These are phyloP conservation scores for Torymus texanus DNA, from an alignment of 2,888 invertebrate genomes.

Conservation along the genomic window DNA sequence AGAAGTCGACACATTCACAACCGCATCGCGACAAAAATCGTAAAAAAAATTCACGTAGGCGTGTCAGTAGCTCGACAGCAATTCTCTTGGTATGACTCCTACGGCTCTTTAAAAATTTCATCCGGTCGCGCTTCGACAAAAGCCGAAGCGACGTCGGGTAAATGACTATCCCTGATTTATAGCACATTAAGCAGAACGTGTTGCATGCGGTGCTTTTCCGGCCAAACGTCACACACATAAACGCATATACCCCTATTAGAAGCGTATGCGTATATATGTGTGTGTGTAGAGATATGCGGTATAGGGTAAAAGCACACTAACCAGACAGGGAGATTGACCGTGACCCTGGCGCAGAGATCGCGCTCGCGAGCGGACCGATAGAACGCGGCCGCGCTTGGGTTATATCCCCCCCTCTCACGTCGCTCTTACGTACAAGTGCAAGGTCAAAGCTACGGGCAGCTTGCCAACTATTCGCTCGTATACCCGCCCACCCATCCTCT, in stretches of 20 bases:
- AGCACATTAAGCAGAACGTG: conserved; percentile 30
- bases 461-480: conserved; percentile 62
- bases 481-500: conserved; percentile 16
- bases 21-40: too few relatives aligned
- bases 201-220: conserved; percentile 35
- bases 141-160: neutral
- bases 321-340: conserved; percentile 55
- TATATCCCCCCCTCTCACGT: conserved; percentile 36
- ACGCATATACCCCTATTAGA: neutral
- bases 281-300: neutral
- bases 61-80: too few relatives aligned
- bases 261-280: neutral
- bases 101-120: too few relatives aligned
- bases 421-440: conserved; percentile 64
- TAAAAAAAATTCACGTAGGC: too few relatives aligned
- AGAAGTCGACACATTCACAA: too few relatives aligned
- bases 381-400: too few relatives aligned
- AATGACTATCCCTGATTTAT: conserved; percentile 27
- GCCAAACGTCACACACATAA: neutral
- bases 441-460: conserved; percentile 67
- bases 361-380: neutral
- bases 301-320: conserved; percentile 20
- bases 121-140: too few relatives aligned
- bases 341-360: conserved; percentile 54
- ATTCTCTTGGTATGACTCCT: too few relatives aligned